Base-by-base conservation (phyloP, 2,888 invertebrate genomes). In the Timandra comae region DNA sequence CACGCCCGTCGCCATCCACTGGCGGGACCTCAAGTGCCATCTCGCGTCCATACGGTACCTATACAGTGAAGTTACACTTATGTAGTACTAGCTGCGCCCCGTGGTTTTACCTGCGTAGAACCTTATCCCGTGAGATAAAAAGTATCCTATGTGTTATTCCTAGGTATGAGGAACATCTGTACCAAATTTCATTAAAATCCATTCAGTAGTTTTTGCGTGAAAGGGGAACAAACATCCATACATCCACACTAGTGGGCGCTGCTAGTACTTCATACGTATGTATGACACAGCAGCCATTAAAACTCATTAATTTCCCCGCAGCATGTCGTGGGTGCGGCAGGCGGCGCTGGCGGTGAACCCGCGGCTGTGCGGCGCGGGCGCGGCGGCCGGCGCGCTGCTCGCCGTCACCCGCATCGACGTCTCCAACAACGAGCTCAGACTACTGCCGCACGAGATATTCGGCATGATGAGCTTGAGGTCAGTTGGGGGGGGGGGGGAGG, bases 341-440 rank as follows among this genome's bases (percentile, higher is more conserved):
- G 96, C 97, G 1, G 93, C 95, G 0, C 76, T 95, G 22, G 91
- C 93, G 38, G 91, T 97, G 11, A 99, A 98, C 79, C 91, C 92
- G 2, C 91, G 92, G 55, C 77, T 98, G 12, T 89, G 91, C 48
- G 88, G 92, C 30, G 87, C 87, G 44, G 89, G 91, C 35, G 87
- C 87, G 45, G 89, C 91, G 35, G 88, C 92, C 3, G 88, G 92
- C 3, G 91, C 95, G 0, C 79, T 97, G n/a, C 93, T 92, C 58
- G 97, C 98, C 0, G 92, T 99, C 37, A 99, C 99, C 0, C 88
- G 98, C 22, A 84, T 99, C 12, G 99, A 99, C 72, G 88, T 99
- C 24, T 97, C 98, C 4, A 92, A 93, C 65, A 99, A 99, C 76
- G 91, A 91, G 37, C 87, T 99, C 29, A 88, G 90, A 0, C 85